Evolutionary conservation across 2,797 vertebrate species (phyloP).

Genomic region (Lophotriccus pileatus): DNA sequence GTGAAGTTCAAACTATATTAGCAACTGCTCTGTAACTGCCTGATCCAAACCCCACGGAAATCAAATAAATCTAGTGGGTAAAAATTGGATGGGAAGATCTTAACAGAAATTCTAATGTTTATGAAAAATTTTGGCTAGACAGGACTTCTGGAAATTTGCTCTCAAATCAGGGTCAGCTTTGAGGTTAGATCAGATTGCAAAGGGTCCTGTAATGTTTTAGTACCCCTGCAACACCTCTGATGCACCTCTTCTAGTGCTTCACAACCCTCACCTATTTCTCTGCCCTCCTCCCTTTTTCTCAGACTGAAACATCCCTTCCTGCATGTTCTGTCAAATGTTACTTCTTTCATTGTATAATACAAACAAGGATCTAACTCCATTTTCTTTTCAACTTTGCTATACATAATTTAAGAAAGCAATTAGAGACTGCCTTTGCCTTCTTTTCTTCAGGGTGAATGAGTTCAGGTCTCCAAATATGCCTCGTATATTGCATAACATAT

Average conservation of each 20-base stretch:
- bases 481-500: not conserved
- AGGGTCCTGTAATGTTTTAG: not conserved
- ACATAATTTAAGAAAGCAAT: not conserved
- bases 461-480: not conserved
- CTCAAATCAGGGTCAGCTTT: not conserved
- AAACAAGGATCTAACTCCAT: not conserved
- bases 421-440: not conserved
- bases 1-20: conserved; percentile 9
- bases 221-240: not conserved
- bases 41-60: not conserved
- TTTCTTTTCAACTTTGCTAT: not conserved
- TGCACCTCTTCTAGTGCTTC: not conserved
- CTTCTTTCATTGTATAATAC: not conserved
- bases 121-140: not conserved
- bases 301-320: not conserved
- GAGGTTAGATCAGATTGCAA: not conserved
- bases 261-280: fast-evolving
- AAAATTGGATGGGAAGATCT: not conserved
- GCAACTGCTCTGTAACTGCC: not conserved
- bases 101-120: not conserved
- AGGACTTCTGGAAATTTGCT: not conserved
- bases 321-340: not conserved
- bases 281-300: not conserved
- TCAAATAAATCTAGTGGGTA: not conserved
- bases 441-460: not conserved